A percentile compares a stretch with the other conserved stretches of the same genome.
Evolutionary conservation across 2,888 invertebrate genomes (phyloP).

Genomic region (Dugesia japonica): DNA sequence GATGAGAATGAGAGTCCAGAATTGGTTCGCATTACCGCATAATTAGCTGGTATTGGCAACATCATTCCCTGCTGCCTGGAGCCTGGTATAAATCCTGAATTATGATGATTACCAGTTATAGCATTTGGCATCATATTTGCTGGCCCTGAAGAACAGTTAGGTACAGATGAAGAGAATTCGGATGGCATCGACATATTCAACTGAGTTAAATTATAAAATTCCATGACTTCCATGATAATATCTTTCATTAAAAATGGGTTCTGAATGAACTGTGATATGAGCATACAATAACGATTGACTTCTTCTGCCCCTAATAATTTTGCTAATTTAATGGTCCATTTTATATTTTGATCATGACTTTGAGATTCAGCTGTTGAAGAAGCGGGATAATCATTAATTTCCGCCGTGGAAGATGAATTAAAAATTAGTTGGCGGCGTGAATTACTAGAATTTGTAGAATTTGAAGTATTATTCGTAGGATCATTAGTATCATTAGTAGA

Average conservation of each 20-base stretch:
- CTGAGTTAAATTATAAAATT: constrained; percentile 14
- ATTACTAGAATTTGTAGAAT: background rate
- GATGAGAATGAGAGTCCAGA: background rate
- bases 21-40: background rate
- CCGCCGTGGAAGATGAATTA: background rate
- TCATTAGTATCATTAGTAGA: constrained; percentile 12
- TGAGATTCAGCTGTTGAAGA: background rate
- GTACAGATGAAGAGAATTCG: background rate
- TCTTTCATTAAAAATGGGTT: constrained; percentile 14
- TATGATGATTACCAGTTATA: background rate
- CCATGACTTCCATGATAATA: constrained; percentile 8
- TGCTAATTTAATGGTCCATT: constrained; percentile 6
- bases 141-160: constrained; percentile 3
- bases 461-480: background rate
- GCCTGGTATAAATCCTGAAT: background rate
- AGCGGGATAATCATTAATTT: background rate
- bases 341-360: background rate
- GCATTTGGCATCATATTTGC: background rate
- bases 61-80: constrained; percentile 1
- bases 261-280: background rate
- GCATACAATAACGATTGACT: background rate
- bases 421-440: background rate
- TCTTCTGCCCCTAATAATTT: background rate
- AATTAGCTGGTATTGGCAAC: background rate
- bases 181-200: background rate